Conservation (phyloP, 2,888 invertebrate genomes). For the Sinohyriopsis cumingii region DNA sequence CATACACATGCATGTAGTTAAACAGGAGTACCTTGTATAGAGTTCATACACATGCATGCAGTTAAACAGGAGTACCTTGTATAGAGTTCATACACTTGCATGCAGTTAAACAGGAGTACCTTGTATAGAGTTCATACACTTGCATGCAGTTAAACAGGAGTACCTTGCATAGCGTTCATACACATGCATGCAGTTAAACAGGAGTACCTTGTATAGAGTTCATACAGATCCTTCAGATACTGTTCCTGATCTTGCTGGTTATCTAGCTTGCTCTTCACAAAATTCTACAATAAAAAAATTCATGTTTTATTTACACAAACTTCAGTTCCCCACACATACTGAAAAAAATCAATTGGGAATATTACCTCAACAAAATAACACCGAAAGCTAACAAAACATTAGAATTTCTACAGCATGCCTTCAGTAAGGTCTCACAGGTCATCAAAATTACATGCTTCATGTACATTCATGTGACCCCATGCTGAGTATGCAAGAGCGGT, state of each 20-base stretch:
- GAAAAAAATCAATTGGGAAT: no score
- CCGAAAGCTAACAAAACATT: no score
- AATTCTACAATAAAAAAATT: slow-evolving; percentile 75
- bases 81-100: slow-evolving; percentile 86
- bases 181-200: not conserved
- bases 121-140: slow-evolving; percentile 90
- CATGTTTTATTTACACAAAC: not conserved
- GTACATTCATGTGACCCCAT: no score
- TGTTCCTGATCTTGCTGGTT: slow-evolving; percentile 87
- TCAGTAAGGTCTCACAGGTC: no score
- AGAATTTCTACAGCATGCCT: no score
- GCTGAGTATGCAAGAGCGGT: no score
- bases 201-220: slow-evolving; percentile 87
- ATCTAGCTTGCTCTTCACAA: slow-evolving; percentile 85
- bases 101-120: slow-evolving; percentile 73
- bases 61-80: slow-evolving; percentile 78
- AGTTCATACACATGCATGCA: slow-evolving; percentile 81
- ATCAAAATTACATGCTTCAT: no score
- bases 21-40: slow-evolving; percentile 82
- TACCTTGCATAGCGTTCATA: slow-evolving; percentile 90
- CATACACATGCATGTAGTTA: slow-evolving; percentile 77
- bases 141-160: not conserved
- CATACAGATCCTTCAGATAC: slow-evolving; percentile 90
- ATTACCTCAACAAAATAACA: no score
- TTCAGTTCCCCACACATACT: not conserved